Evolutionary conservation across 2,797 vertebrate species (phyloP), one percentile per base, ranked within the genome.

Genomic region (Hyperoplus immaculatus): DNA sequence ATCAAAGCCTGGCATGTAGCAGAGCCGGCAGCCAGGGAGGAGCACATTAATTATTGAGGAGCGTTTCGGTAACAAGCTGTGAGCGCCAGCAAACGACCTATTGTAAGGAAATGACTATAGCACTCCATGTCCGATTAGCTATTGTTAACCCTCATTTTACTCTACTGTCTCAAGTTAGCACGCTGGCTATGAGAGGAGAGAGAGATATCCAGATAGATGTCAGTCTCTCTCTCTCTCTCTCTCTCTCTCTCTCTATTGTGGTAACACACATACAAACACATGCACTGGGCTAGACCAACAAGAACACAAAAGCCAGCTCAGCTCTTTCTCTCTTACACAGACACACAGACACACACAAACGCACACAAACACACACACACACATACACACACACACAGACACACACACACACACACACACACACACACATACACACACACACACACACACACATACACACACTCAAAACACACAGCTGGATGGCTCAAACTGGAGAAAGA

Each of bases 31-130:
- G 91, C 86, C 87, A 85, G 91, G 87, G 85, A 90, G 90, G 93
- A 85, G 87, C 83, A 68, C 93, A 93, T 95, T 92, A 93, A 95
- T 95, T 93, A 95, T 95, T 95, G 88, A 96, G 87, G 65, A 82
- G 87, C 90, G 83, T 89, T 29, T 92, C 91, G 88, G 91, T 93
- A 94, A 93, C 93, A 95, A 94, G 93, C 94, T 94, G 92, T 84
- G 90, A 89, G 89, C 53, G 10, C 82, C 79, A 45, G 87, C 58
- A 68, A 29, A 92, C 79, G 77, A 88, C 89, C 90, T 83, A 83
- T 92, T 93, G 91, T 94, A 90, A 91, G 82, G 83, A 93, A 80
- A 29, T 29, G 82, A 88, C 88, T 83, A 29, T 29, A 83, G 88
- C 87, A 83, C 77, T 86, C 83, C 84, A 89, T 90, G 93, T 94